Evolutionary conservation across 2,113 vertebrate genomes (phyloP).

Genomic region (Edolisoma coerulescens): DNA sequence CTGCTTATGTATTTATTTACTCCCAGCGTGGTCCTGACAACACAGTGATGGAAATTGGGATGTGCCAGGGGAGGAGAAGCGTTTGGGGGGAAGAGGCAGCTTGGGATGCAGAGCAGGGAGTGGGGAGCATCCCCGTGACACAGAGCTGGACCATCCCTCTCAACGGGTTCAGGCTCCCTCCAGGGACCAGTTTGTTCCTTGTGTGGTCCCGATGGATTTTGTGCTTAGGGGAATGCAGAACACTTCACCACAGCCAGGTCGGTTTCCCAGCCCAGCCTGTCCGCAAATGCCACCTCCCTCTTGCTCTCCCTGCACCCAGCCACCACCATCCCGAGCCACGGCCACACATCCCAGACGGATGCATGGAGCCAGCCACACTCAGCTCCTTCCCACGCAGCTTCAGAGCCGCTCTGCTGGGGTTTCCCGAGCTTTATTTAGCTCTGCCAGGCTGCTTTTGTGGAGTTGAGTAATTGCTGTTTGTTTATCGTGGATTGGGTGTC

Average conservation of each 20-base stretch:
- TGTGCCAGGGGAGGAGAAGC: neutral
- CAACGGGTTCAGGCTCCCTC: neutral
- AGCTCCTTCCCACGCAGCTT: neutral
- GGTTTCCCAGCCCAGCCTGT: neutral
- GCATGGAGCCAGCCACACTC: neutral
- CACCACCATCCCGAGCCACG: neutral
- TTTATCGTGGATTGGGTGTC: slow-evolving; percentile 16
- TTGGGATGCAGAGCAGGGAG: neutral
- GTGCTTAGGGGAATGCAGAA: neutral
- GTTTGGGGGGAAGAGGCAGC: fast-evolving
- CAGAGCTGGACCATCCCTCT: neutral
- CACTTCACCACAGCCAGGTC: too few species aligned
- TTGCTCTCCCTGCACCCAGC: neutral
- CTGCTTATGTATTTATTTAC: neutral
- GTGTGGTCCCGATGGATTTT: neutral
- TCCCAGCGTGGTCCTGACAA: fast-evolving
- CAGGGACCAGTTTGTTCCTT: neutral
- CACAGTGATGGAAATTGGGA: neutral
- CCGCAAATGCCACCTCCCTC: neutral
- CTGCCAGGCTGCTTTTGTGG: slow-evolving; percentile 1
- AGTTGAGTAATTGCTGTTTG: slow-evolving; percentile 50
- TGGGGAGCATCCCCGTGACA: neutral
- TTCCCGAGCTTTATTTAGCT: slow-evolving; percentile 19
- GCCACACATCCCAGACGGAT: neutral
- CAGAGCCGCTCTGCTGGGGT: neutral